Evolutionary conservation across 2,888 invertebrate species (phyloP), one percentile per base, ranked within the genome.

Genomic region (Malthinus seriepunctatus): DNA sequence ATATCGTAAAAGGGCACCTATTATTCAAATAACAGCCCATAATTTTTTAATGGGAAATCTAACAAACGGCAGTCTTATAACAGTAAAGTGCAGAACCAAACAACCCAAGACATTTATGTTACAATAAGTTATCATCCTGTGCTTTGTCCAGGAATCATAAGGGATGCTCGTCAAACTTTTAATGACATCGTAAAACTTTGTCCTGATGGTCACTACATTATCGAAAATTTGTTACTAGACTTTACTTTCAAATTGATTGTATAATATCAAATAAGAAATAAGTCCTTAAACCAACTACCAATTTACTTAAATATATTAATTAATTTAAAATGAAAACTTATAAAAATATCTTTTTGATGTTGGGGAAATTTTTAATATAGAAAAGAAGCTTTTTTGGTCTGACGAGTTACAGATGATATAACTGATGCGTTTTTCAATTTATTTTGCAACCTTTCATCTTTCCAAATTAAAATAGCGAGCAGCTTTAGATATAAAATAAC

Each of bases 91-190:
- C 68, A 63, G 66, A 70, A 62, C 65, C 23, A 68, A 63, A 66
- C 65, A 67, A 67, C 15, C 57, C 52, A 61, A 69, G 71, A 72
- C 73, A 67, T 73, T 74, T 74, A 73, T 71, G 69, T 65, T 67
- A 69, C 73, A 70, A 73, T 74, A 74, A 73, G 71, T 73, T 74
- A 73, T 73, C 73, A 72, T 72, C 69, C 69, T 63, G 60, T 60
- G 70, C 73, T 73, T 74, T 74, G 74, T 73, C 67, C 70, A 65
- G 62, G 59, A 69, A 70, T 74, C 71, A 70, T 68, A 66, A 68
- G 71, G 71, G 72, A 66, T 60, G 71, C 70, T 71, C 71, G 70
- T 71, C 73, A 72, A 70, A 65, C 64, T 65, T 73, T 73, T 75
- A 74, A 75, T 73, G 69, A 69, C 68, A 60, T 68, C 71, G 69